phyloP scores from a whole-genome alignment of 1,140 invertebrate species.

The Magallana gigas region DNA sequence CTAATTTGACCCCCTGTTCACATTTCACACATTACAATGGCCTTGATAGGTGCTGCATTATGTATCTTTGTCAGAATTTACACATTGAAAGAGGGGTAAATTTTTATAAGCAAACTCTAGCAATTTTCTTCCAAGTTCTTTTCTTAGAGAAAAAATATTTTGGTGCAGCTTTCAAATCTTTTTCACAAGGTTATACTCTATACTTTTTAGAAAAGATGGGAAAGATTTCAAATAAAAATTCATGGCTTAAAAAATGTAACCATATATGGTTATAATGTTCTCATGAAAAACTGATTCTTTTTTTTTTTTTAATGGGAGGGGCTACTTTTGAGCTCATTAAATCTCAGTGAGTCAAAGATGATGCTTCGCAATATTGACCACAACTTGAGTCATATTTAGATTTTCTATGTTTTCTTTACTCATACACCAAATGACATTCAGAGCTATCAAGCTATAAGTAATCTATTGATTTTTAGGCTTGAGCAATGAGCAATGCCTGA shows the following conservation, averaged over 20 bases:
- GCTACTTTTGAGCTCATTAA: too few species aligned
- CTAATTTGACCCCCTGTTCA: neutral
- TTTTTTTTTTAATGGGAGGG: neutral
- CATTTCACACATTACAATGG: neutral
- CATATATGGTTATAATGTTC: neutral
- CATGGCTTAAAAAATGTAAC: too few species aligned
- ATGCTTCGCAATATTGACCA: neutral
- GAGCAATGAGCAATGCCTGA: neutral
- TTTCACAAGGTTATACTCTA: neutral
- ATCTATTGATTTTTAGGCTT: neutral
- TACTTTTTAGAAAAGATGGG: neutral
- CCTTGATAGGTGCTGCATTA: neutral
- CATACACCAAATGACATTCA: neutral
- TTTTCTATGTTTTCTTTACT: neutral
- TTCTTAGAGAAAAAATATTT: neutral
- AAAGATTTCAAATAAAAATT: neutral
- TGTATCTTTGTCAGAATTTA: too few species aligned
- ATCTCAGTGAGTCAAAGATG: neutral
- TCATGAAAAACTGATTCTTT: neutral
- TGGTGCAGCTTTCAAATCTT: neutral
- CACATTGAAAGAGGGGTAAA: too few species aligned
- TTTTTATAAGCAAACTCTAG: too few species aligned
- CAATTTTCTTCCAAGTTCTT: too few species aligned
- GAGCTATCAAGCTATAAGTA: slow-evolving; percentile 1
- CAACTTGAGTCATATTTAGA: neutral